Evolutionary conservation across 2,113 vertebrate species (phyloP).

Genomic region (Neodon shergylaensis): DNA sequence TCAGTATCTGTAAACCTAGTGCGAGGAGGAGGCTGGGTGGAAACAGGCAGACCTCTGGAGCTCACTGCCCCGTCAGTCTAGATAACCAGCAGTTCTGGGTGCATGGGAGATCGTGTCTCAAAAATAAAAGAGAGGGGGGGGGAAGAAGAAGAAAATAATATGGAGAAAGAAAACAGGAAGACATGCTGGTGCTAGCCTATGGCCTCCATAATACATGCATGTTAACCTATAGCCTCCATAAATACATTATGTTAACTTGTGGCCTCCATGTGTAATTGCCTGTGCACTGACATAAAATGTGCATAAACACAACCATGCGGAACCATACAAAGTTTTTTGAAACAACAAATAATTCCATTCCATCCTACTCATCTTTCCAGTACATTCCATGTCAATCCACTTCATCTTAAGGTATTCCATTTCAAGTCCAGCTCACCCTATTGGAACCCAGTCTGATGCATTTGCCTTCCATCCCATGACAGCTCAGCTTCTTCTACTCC

Average conservation of each 20-base stretch:
- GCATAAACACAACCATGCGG: background rate
- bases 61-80: background rate
- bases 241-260: too few relatives aligned
- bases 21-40: too few relatives aligned
- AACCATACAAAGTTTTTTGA: background rate
- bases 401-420: background rate
- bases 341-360: background rate
- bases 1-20: background rate
- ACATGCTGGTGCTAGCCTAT: too few relatives aligned
- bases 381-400: background rate
- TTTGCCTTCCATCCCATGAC: background rate
- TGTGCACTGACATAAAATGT: background rate
- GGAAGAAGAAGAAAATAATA: too few relatives aligned
- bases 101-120: background rate
- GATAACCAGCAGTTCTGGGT: background rate
- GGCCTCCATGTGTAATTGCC: background rate
- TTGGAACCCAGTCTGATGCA: background rate
- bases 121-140: background rate
- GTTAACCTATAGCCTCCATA: background rate
- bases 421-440: background rate
- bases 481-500: background rate
- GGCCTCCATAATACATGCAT: too few relatives aligned
- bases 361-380: background rate
- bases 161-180: too few relatives aligned
- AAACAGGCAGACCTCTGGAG: too few relatives aligned